Evolutionary conservation across 2,113 vertebrate genomes (phyloP).

Genomic region (Plecturocebus donacophilus): DNA sequence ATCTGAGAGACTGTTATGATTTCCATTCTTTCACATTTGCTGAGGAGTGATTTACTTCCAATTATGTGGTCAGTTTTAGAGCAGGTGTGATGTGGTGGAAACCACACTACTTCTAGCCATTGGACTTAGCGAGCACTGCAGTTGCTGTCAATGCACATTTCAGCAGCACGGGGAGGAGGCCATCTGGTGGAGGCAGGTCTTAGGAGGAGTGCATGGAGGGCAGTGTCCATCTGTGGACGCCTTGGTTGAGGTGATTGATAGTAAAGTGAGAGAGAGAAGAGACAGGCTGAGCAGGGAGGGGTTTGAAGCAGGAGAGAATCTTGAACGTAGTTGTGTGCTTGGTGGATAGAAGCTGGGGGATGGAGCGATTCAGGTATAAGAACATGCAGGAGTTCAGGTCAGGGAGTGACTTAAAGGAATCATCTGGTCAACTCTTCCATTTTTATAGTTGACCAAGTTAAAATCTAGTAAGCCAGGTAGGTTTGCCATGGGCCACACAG

Average conservation of each 20-base stretch:
- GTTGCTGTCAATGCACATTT: not conserved
- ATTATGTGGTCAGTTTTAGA: too few relatives aligned
- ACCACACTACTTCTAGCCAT: too few relatives aligned
- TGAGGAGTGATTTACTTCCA: too few relatives aligned
- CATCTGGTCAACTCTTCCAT: not conserved
- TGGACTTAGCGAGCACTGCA: too few relatives aligned
- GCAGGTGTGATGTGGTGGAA: not conserved
- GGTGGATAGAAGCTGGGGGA: not conserved
- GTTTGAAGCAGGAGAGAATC: not conserved
- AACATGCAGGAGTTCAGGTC: not conserved
- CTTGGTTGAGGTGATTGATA: not conserved
- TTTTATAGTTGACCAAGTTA: not conserved
- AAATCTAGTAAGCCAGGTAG: not conserved
- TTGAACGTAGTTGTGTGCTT: not conserved
- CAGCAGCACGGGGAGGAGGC: not conserved
- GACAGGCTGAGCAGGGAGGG: too few relatives aligned
- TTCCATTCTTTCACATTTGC: too few relatives aligned
- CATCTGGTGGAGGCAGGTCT: too few relatives aligned
- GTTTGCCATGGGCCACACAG: not conserved
- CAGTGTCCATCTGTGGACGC: fast-evolving
- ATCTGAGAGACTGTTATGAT: too few relatives aligned
- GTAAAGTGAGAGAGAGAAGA: not conserved
- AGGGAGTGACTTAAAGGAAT: not conserved
- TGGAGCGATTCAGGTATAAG: not conserved
- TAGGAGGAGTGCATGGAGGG: fast-evolving